Conservation (phyloP, 2,888 invertebrate genomes). For the Heliconius ismenius region DNA sequence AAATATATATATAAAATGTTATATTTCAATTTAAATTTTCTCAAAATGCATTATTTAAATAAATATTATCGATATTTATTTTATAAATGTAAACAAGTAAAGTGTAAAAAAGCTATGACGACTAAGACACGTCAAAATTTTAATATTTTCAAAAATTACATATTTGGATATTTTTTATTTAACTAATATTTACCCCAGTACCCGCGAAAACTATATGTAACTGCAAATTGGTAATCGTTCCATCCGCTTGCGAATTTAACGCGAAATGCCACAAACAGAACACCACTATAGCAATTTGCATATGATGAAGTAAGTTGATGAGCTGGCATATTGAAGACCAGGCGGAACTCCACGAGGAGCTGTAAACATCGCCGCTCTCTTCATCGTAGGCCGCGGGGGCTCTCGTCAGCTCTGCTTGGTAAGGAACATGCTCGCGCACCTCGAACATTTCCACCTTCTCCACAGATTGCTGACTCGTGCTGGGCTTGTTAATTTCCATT, state of each 20-base stretch:
- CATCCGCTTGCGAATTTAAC: slow-evolving; percentile 65
- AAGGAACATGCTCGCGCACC: slow-evolving; percentile 75
- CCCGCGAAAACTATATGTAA: slow-evolving; percentile 76
- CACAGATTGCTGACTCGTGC: slow-evolving; percentile 70
- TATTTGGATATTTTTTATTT: neutral
- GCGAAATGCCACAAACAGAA: slow-evolving; percentile 75
- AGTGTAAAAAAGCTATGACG: too few relatives aligned
- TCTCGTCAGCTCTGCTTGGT: slow-evolving; percentile 71
- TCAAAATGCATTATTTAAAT: too few relatives aligned
- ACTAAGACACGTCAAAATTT: neutral
- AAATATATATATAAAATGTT: too few relatives aligned
- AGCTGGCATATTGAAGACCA: slow-evolving; percentile 74
- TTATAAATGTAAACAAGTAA: too few relatives aligned
- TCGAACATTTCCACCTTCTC: slow-evolving; percentile 74
- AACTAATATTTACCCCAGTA: slow-evolving; percentile 69
- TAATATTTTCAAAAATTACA: neutral
- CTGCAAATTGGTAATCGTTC: slow-evolving; percentile 70
- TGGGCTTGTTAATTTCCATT: slow-evolving; percentile 67
- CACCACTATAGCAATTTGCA: slow-evolving; percentile 74
- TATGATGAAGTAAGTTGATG: slow-evolving; percentile 73
- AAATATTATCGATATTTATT: too few relatives aligned
- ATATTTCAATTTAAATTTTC: too few relatives aligned
- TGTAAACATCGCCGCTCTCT: slow-evolving; percentile 65
- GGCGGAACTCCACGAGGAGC: slow-evolving; percentile 68
- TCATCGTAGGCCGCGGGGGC: slow-evolving; percentile 71